Base-by-base conservation (phyloP, 2,888 invertebrate genomes). In the Nymphalis polychloros region DNA sequence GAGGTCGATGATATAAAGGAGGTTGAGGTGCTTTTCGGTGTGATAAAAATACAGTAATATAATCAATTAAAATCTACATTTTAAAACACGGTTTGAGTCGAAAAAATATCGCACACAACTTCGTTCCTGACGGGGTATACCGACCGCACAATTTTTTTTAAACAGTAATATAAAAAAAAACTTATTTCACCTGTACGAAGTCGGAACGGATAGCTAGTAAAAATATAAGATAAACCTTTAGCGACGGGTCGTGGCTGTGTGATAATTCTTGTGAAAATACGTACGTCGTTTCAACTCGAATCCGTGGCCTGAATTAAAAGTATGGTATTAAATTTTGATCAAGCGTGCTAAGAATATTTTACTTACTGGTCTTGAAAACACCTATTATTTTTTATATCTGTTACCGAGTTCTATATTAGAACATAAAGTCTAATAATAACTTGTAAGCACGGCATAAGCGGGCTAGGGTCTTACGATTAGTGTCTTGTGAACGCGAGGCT, bases 341-440 rank as follows among this genome's bases (percentile, higher is more conserved):
- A 61, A 35, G n/a, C 61, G 61, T 66, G 66, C n/a, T 55, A 35
- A 17, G 66, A 66, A 61, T 66, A 61, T n/a, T 61, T 48, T 60
- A 60, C 47, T 0, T 53, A 53, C 53, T 53, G 6, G 35, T 31
- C 48, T 60, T 17, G 46, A 20, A 19, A 46, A 16, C 2, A 27
- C 46, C 49, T 61, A 19, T 62, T n/a, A 31, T 62, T 62, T 31
- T 48, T 8, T n/a, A 61, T 13, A 17, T 27, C 23, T 27, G n/a
- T 17, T 48, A 17, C 52, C 16, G 23, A 52, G 10, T 52, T 50
- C 10, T 41, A 41, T 20, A 16, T 4, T 6, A 13, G 53, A 55
- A 55, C 7, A 8, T 23, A 31, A 31, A 17, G 27, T 55, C n/a
- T 19, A 19, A n/a, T 55, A 8, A n/a, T 55, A 55, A 31, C 31